A percentile compares a stretch with the other conserved stretches of the same genome.
Evolutionary conservation across 1,140 invertebrate species (phyloP).

Genomic region (Nylanderia fulva): DNA sequence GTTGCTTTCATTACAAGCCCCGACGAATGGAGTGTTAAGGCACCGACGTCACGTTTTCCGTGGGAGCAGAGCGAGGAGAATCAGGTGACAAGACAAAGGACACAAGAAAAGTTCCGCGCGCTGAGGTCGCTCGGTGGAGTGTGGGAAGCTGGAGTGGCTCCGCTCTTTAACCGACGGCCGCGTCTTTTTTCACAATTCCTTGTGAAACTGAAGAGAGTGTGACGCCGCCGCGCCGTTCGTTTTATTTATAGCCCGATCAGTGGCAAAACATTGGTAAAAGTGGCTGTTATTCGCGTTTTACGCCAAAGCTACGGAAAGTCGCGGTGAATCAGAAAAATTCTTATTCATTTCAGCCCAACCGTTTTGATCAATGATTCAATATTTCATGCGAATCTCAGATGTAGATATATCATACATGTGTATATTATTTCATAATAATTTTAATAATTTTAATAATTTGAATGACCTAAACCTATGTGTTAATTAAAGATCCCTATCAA

Average conservation of each 20-base stretch:
- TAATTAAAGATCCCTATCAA: not conserved
- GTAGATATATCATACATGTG: too few relatives aligned
- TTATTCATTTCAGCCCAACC: not conserved
- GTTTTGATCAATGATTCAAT: not conserved
- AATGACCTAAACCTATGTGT: not conserved
- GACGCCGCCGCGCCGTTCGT: slow-evolving; percentile 41
- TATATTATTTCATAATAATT: not conserved
- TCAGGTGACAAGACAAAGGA: slow-evolving; percentile 77
- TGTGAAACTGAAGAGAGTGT: slow-evolving; percentile 58
- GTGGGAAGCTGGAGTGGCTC: slow-evolving; percentile 69
- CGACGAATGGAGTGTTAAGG: slow-evolving; percentile 38
- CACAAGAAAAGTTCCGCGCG: slow-evolving; percentile 72
- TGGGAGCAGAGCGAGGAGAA: slow-evolving; percentile 75
- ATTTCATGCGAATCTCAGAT: not conserved
- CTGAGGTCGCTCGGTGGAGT: slow-evolving; percentile 69
- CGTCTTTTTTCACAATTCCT: slow-evolving; percentile 54
- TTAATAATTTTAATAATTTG: not conserved
- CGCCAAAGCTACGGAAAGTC: not conserved
- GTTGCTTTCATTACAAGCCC: not conserved
- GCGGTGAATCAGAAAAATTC: not conserved
- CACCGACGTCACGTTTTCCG: slow-evolving; percentile 73
- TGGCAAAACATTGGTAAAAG: slow-evolving; percentile 59
- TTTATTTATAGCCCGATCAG: slow-evolving; percentile 58
- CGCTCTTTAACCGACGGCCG: slow-evolving; percentile 55
- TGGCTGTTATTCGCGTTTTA: slow-evolving; percentile 35